Conservation (phyloP, 2,113 vertebrate species). For the Gadus macrocephalus region DNA sequence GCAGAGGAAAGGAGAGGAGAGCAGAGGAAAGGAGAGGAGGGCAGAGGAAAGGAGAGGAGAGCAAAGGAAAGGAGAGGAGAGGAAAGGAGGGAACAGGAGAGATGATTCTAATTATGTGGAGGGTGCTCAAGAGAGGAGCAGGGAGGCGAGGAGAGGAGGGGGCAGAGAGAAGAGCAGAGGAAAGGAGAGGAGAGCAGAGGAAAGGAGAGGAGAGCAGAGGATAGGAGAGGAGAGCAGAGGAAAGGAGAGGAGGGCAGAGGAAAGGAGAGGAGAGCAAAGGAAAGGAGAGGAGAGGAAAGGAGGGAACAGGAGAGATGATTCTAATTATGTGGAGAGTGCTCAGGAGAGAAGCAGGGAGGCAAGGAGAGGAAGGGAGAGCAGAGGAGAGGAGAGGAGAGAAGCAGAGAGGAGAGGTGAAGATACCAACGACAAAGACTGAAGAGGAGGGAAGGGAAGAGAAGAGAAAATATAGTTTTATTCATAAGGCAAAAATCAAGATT, state of each 20-base stretch:
- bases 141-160: neutral
- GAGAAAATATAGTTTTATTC: conserved; percentile 1
- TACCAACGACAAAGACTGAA: neutral
- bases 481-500: neutral
- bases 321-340: neutral
- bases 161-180: neutral
- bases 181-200: neutral
- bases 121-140: neutral
- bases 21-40: neutral
- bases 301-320: neutral
- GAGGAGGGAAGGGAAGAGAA: neutral
- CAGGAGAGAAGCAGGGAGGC: neutral
- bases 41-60: neutral
- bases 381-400: neutral
- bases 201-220: neutral
- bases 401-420: neutral
- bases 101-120: neutral
- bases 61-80: neutral
- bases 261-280: neutral
- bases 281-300: too few relatives aligned
- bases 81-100: neutral
- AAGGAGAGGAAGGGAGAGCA: neutral
- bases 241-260: neutral
- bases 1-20: neutral
- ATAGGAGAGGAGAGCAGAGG: neutral